Evolutionary conservation across 2,113 vertebrate species (phyloP).

Genomic region (Pterocles burchelli): DNA sequence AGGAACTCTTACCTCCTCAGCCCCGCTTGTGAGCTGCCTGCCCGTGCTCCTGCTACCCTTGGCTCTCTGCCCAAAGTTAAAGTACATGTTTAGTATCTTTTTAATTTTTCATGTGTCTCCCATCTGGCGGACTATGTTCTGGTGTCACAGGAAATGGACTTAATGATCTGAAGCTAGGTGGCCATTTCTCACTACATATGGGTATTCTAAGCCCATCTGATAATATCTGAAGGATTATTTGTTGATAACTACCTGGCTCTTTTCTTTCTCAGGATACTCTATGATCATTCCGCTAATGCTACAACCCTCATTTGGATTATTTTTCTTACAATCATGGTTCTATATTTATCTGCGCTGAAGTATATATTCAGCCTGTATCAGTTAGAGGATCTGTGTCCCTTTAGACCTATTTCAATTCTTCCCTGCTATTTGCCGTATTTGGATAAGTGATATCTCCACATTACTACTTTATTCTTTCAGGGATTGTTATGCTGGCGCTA

Average conservation of each 20-base stretch:
- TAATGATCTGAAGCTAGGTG: background rate
- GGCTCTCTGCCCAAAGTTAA: background rate
- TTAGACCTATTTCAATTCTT: background rate
- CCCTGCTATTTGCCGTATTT: slow-evolving; percentile 12
- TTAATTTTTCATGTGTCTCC: slow-evolving; percentile 25
- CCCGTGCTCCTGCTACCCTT: background rate
- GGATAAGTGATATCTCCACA: background rate
- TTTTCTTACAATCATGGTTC: slow-evolving; percentile 4
- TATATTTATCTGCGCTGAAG: slow-evolving; percentile 2
- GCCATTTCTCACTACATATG: background rate
- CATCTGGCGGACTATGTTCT: slow-evolving; percentile 3
- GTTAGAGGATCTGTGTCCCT: background rate
- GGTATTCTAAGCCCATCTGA: background rate
- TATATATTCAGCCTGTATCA: slow-evolving; percentile 10
- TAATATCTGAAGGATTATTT: background rate
- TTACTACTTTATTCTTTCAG: background rate
- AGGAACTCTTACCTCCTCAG: background rate
- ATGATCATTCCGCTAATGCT: background rate
- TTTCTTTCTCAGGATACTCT: background rate
- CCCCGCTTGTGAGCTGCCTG: background rate
- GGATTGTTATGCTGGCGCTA: background rate
- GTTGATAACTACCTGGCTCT: background rate
- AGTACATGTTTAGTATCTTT: slow-evolving; percentile 2
- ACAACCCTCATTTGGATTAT: background rate
- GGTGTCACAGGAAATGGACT: slow-evolving; percentile 15